Evolutionary conservation across 2,888 invertebrate species (phyloP).

Genomic region (Mesorhabditis belari): DNA sequence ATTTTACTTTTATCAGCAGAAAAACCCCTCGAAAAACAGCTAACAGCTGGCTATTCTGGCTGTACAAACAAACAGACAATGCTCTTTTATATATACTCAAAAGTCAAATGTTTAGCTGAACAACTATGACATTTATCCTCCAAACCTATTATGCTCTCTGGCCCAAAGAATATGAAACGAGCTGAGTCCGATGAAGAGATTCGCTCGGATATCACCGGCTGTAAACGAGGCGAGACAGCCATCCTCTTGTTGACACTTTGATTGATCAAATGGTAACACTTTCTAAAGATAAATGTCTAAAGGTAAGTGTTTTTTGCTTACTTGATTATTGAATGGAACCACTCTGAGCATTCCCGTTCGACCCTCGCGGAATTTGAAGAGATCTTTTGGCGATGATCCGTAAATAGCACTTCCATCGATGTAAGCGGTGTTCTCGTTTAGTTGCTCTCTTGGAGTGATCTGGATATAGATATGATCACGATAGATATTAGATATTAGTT

Average conservation of each 20-base stretch:
- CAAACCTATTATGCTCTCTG: conserved; percentile 75
- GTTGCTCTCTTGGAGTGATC: conserved; percentile 84
- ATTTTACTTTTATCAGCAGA: neutral
- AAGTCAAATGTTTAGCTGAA: neutral
- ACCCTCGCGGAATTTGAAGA: conserved; percentile 50
- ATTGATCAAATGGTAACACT: conserved; percentile 48
- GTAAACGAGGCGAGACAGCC: conserved; percentile 48
- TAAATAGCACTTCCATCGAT: conserved; percentile 63
- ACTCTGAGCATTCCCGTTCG: conserved; percentile 39
- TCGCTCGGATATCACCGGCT: conserved; percentile 47
- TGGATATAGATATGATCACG: too few species aligned
- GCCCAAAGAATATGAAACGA: conserved; percentile 66
- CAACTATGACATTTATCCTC: neutral
- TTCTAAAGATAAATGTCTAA: conserved; percentile 12
- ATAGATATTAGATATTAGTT: too few species aligned
- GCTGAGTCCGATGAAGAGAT: conserved; percentile 56
- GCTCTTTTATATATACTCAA: neutral
- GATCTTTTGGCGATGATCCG: conserved; percentile 52
- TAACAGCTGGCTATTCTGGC: too few species aligned
- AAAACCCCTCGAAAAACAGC: neutral
- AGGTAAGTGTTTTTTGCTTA: neutral
- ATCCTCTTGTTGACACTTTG: conserved; percentile 36
- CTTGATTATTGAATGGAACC: conserved; percentile 32
- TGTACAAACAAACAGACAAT: too few species aligned
- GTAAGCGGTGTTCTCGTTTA: conserved; percentile 69